Conservation (phyloP, 2,888 invertebrate genomes). For the Phyllotreta cruciferae region DNA sequence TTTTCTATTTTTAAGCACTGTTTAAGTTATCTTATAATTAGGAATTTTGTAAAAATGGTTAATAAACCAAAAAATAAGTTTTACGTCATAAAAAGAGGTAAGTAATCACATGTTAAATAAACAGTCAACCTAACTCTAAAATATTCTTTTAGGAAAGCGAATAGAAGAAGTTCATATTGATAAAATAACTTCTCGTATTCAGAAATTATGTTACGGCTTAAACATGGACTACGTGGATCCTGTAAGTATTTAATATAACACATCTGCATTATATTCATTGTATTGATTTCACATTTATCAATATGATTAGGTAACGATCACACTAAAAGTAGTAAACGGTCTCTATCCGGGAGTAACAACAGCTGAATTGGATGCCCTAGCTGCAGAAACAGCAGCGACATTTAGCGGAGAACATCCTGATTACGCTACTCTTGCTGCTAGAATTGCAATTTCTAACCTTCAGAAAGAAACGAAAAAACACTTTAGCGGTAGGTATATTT, state of each 20-base stretch:
- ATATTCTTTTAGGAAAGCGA: conserved; percentile 73
- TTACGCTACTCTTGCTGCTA: conserved; percentile 83
- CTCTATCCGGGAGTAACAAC: conserved; percentile 98
- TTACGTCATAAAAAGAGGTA: conserved; percentile 64
- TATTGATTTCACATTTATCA: background rate
- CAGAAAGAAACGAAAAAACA: conserved; percentile 97
- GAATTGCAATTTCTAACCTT: conserved; percentile 94
- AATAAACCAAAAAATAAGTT: conserved; percentile 48
- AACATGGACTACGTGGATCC: conserved; percentile 97
- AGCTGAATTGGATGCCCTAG: conserved; percentile 96
- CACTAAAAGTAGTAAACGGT: conserved; percentile 91
- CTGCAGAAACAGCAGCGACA: conserved; percentile 97
- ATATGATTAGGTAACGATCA: conserved; percentile 65
- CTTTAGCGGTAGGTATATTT: conserved; percentile 74
- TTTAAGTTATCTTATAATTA: background rate
- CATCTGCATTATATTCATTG: background rate
- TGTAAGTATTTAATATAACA: conserved; percentile 65
- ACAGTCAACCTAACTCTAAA: background rate
- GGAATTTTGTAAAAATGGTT: conserved; percentile 17
- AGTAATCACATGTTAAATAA: conserved; percentile 16
- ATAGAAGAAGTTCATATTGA: conserved; percentile 94
- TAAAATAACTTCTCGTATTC: conserved; percentile 95
- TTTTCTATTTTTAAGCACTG: background rate
- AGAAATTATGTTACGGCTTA: conserved; percentile 93
- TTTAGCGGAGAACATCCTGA: conserved; percentile 98